Base-by-base conservation (phyloP, 2,888 invertebrate genomes). In the Dicranocentrus wangi region DNA sequence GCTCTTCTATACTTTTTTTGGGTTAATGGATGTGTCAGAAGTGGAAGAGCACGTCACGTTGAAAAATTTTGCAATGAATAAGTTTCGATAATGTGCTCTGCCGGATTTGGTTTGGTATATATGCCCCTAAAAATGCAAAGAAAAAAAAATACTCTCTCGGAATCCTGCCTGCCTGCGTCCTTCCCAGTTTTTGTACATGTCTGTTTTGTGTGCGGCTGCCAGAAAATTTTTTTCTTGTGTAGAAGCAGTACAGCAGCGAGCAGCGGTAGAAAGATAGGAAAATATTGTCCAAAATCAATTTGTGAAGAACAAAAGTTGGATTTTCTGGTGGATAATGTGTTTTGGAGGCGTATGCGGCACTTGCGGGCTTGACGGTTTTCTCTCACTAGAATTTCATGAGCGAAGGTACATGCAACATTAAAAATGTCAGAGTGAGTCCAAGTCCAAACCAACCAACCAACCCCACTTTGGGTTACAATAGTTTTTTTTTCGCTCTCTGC, bases 1-100 rank as follows among this genome's bases (percentile, higher is more conserved):
- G 55, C 19, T 55, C 21, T 21, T 23, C 19, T 13, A 39, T 13
- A 39, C 39, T n/a, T 17, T 10, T 5, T 61, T n/a, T 17, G 47
- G 71, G 79, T 47, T 79, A 79, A 79, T 79, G 79, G 79, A 79
- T 71, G 60, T 79, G 79, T 79, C 79, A 79, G 69, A 79, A 65
- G 47, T 61, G 51, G n/a, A n/a, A 69, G 58, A 76, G 70, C 42
- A 71, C 55, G 65, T 58, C 68, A 68, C 60, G 42, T 68, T 23
- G 76, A 68, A 68, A 47, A 47, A 51, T 51, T 69, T 47, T 61
- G 63, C 63, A 42, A 53, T 32, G 39, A 78, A 63, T 75, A 75
- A 75, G 42, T 68, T 68, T 66, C 42, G 42, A 75, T 68, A 75
- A 75, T 66, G 43, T 75, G 66, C 55, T 66, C 63, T 75, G 39